phyloP scores from a whole-genome alignment of 1,140 invertebrate species.

The Chrysomallon squamiferum region DNA sequence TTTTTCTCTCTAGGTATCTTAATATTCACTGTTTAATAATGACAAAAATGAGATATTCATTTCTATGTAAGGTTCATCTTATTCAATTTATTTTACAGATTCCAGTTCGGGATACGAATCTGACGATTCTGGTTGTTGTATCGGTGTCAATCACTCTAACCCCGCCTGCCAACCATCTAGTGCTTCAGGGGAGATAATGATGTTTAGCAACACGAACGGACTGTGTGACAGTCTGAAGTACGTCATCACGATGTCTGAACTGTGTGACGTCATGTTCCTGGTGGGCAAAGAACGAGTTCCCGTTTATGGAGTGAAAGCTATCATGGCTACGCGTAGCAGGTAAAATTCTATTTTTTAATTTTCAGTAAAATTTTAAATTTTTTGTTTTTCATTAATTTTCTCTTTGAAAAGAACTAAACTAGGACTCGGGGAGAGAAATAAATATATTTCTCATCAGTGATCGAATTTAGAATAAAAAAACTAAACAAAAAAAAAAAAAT shows the following conservation, averaged over 20 bases:
- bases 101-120: no score
- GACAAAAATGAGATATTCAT: no score
- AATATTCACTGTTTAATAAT: no score
- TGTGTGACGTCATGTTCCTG: constrained; percentile 94
- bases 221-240: constrained; percentile 32
- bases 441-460: neutral
- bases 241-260: constrained; percentile 82
- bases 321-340: constrained; percentile 85
- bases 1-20: no score
- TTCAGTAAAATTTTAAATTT: neutral
- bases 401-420: neutral
- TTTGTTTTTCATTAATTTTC: neutral
- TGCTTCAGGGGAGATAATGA: constrained; percentile 12
- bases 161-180: neutral
- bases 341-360: constrained; percentile 53
- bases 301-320: constrained; percentile 92
- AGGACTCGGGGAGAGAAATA: no score
- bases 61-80: no score
- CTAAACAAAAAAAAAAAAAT: neutral
- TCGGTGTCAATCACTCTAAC: no score
- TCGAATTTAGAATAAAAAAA: neutral
- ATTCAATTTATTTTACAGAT: no score
- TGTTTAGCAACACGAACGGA: constrained; percentile 14
- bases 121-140: no score
- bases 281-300: constrained; percentile 92